Base-by-base conservation (phyloP, 2,797 vertebrate genomes). In the Capromys pilorides region DNA sequence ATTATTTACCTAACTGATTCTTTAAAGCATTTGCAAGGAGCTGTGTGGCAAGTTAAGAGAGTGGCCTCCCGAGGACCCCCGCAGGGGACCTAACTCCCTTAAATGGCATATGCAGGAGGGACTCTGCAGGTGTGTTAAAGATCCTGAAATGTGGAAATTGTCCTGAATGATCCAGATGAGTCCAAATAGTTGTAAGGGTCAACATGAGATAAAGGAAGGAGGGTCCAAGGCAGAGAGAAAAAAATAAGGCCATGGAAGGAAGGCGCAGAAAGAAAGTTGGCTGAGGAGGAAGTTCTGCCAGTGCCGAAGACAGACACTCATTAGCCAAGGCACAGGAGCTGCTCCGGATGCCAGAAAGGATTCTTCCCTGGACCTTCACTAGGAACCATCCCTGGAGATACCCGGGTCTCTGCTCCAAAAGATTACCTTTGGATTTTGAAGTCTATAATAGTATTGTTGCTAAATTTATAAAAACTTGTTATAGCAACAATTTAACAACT, bases 1-100 rank as follows among this genome's bases (percentile, higher is more conserved):
- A 7, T 80, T 82, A 54, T 90, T 82, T 59, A 45, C 28, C 2
- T 45, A 19, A 82, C 1, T 28, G 45, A 19, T 39, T 85, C 73
- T 90, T 90, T 16, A 67, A 62, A 88, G 18, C 21, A 79, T 62
- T 66, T 86, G 80, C 49, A 83, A 96, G 82, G 75, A 80, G 28
- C 36, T 90, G 33, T 71, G 31, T 28, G 41, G 11, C n/a, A 80
- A 92, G 6, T 36, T 33, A 8, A 24, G 85, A 85, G 93, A 16
- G 22, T 4, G 5, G 26, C 13, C 8, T 61, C 21, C 2, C 4
- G 67, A 57, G 10, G 4, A 79, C 36, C 4, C 49, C 41, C 39
- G 59, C 1, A n/a, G n/a, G n/a, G n/a, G 41, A 21, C 41, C 69
- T 66, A 80, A 79, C 31, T 45, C 11, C 28, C 81, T 69, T 1